Evolutionary conservation across 2,113 vertebrate genomes (phyloP), one percentile per base, ranked within the genome.

Genomic region (Cyprinodon brontotheroides): DNA sequence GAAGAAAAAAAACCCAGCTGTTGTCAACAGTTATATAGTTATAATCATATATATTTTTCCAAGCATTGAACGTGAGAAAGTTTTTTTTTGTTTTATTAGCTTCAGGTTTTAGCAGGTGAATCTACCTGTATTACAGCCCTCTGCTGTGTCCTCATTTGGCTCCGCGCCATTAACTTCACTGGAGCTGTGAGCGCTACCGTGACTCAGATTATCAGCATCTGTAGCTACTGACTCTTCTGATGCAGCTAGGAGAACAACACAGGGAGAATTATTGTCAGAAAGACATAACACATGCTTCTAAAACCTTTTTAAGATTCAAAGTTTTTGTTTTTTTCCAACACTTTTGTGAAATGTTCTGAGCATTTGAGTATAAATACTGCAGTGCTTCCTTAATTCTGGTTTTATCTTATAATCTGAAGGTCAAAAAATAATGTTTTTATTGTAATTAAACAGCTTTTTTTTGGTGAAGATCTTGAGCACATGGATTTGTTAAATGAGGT

Each of bases 201-300:
- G 96, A 94, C 97, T 99, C 90, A 95, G 92, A 70, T 95, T 90
- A 93, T 98, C 96, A 74, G 91, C 93, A 80, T 97, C 95, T 88
- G 92, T 93, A 72, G 92, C 92, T 86, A 92, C 89, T 89, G 77
- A 72, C 8, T 60, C 83, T 1, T 68, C 78, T 20, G 86, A 81
- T 29, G 70, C 71, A 61, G 76, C 91, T 92, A 29, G 8, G 3
- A 75, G 65, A 4, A n/a, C 12, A 36, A 63, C 0, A 50, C 14
- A 48, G 2, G 53, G 29, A 70, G 11, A 47, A 22, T 48, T 6
- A 36, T 38, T 39, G 14, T 17, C 22, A 43, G 50, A 11, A 8
- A 72, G 7, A 61, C 7, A 11, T 20, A 14, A n/a, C 1, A 1
- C 29, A 29, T 29, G 29, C 29, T 29, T 29, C 1, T 29, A 29